Conservation (phyloP, 2,113 vertebrate species). For the Diadophis punctatus region DNA sequence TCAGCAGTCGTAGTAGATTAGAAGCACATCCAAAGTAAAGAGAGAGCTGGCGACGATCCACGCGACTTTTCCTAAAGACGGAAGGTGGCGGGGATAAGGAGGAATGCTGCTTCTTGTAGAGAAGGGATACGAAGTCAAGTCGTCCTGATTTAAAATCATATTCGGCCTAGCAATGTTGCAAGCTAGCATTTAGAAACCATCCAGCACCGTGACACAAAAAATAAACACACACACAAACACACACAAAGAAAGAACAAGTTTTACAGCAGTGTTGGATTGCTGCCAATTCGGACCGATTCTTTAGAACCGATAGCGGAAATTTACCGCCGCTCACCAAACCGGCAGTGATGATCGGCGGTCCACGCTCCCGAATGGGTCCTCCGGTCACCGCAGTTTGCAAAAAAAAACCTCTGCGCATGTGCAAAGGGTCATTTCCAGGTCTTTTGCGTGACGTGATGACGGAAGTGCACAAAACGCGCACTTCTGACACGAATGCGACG, state of each 20-base stretch:
- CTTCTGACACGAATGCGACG: no score
- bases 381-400: no score
- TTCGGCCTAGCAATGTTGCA: not conserved
- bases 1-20: constrained; percentile 33
- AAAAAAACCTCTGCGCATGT: no score
- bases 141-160: not conserved
- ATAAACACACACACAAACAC: not conserved
- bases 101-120: not conserved
- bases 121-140: not conserved
- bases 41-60: not conserved
- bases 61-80: not conserved
- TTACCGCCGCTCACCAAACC: no score
- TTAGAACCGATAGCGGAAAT: no score
- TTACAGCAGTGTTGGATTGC: no score
- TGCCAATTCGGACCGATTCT: no score
- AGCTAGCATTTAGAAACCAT: not conserved
- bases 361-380: no score
- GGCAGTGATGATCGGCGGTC: no score
- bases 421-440: no score
- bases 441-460: no score
- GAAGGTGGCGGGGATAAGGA: not conserved
- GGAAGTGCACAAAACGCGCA: no score
- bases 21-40: constrained; percentile 19
- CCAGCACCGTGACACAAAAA: not conserved
- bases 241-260: not conserved